Conservation (phyloP, 1,140 invertebrate species). For the Bombus confusus region DNA sequence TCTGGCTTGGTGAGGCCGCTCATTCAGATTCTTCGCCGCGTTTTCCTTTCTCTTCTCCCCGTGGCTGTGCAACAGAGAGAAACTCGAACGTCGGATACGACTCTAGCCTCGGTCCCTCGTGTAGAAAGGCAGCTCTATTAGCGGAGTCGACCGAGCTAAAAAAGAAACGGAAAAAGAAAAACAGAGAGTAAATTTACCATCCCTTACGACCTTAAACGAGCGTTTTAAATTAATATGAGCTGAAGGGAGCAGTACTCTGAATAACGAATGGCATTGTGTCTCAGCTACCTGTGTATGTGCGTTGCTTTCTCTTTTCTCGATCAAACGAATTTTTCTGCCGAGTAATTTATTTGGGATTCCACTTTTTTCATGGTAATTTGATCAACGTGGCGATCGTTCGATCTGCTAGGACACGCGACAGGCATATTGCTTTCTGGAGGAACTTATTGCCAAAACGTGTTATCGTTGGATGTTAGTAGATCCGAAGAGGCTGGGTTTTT, state of each 20-base stretch:
- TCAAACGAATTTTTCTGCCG: background rate
- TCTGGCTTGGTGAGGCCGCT: background rate
- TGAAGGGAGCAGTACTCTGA: background rate
- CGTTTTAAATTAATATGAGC: conserved; percentile 1
- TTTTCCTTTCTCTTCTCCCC: no score
- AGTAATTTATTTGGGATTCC: background rate
- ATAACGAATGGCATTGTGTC: background rate
- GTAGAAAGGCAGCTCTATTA: conserved; percentile 1
- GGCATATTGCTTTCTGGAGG: background rate
- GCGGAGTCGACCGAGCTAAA: background rate
- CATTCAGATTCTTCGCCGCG: background rate
- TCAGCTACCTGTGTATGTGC: background rate
- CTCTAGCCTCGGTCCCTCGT: background rate
- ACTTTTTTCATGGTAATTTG: background rate
- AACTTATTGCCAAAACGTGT: background rate
- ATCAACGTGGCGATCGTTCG: background rate
- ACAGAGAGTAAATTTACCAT: background rate
- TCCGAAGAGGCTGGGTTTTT: background rate
- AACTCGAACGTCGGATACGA: background rate
- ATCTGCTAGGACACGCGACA: background rate
- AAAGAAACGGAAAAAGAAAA: background rate
- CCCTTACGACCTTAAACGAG: conserved; percentile 4
- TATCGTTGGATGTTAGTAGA: background rate
- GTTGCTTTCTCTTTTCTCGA: background rate
- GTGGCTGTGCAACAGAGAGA: background rate